These are phyloP conservation scores for Hybognathus amarus DNA, from an alignment of 2,797 vertebrate species.

Conservation along the genomic window DNA sequence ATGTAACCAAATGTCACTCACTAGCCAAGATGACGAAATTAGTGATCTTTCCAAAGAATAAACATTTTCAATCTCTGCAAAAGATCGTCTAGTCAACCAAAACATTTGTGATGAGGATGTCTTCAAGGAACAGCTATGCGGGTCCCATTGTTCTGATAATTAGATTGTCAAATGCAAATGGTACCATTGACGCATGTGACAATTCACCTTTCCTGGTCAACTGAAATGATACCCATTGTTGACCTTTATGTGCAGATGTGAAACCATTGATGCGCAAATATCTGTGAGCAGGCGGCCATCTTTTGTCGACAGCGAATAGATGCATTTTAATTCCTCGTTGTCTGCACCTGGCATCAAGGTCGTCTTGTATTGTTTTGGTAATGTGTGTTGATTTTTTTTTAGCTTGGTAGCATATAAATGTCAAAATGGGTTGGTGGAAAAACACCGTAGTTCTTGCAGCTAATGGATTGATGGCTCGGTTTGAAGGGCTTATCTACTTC, in stretches of 20 bases:
- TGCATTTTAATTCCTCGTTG: conserved; percentile 33
- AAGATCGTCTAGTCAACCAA: background rate
- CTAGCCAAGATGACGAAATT: background rate
- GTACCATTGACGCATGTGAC: background rate
- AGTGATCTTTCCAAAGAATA: background rate
- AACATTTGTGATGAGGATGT: background rate
- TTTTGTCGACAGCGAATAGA: background rate
- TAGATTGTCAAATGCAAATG: conserved; percentile 39
- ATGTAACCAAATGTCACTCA: background rate
- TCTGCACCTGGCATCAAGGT: conserved; percentile 4
- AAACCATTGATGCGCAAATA: conserved; percentile 36
- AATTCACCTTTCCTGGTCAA: conserved; percentile 22
- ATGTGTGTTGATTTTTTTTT: background rate
- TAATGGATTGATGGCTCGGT: conserved; percentile 48
- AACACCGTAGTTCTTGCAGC: background rate
- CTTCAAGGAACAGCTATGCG: background rate
- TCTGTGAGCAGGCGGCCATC: background rate
- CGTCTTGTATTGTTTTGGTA: conserved; percentile 17
- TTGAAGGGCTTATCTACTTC: conserved; percentile 50
- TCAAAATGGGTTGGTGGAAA: conserved; percentile 3
- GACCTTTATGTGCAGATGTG: conserved; percentile 39
- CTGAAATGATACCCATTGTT: conserved; percentile 21
- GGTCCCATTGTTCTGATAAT: conserved; percentile 31
- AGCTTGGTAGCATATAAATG: conserved; percentile 1
- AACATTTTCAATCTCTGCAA: background rate